Evolutionary conservation across 92 coral and sea anemone species (phyloP), one percentile per base, ranked within the genome.

Genomic region (Heteractis magnifica): DNA sequence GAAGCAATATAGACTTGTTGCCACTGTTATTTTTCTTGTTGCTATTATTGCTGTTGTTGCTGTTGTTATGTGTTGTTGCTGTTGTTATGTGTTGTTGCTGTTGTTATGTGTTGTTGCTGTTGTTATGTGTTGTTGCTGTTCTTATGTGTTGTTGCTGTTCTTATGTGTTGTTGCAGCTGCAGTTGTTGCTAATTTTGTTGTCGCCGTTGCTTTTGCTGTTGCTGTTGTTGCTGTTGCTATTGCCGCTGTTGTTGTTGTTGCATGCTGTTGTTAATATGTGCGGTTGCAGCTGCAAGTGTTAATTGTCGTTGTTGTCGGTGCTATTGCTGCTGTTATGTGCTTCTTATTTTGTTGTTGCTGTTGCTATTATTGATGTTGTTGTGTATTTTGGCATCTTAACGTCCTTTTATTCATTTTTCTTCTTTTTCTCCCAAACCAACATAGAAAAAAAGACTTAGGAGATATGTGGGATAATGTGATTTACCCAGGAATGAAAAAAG

Each of bases 401-500:
- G 1, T 20, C 23, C 4, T 5, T 4, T n/a, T 18, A 6, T 18
- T 18, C 4, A 62, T 58, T 10, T 5, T 62, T 0, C 20, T 62
- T 18, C 70, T 62, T 62, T 62, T 62, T 62, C 12, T 18, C 70
- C 4, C 5, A 10, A 18, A 62, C 23, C 4, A 51, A 53, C 65
- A 12, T 65, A 96, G 99, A 78, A 88, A 94, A 62, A 92, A 91
- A 48, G 99, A 91, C n/a, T 80, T 92, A 6, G 98, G 92, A 13
- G 79, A 90, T 48, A 74, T 92, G 80, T 96, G 98, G 99, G 93
- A 94, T 20, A 89, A 90, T 12, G 91, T 88, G 23, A 94, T 96
- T 49, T 96, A 96, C 86, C 99, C 99, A 34, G 98, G 98, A 14
- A 96, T 96, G 99, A 94, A 91, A 81, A 92, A 96, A 81, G 95